phyloP scores from a whole-genome alignment of 2,113 vertebrate genomes.

The Mohoua ochrocephala region DNA sequence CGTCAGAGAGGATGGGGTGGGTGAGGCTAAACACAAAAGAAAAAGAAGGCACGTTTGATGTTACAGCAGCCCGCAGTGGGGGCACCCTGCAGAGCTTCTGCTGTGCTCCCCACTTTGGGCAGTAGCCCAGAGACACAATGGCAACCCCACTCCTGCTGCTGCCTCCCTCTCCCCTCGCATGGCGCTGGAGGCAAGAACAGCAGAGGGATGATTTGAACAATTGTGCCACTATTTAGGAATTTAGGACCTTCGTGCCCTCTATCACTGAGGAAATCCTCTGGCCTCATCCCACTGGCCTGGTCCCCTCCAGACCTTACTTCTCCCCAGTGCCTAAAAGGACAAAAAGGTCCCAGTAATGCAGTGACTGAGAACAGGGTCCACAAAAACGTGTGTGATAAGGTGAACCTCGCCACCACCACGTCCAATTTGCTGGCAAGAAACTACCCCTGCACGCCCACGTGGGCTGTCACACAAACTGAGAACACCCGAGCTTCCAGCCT shows the following conservation, averaged over 20 bases:
- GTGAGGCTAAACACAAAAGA: slow-evolving; percentile 25
- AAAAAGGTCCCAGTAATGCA: background rate
- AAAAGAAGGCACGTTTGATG: background rate
- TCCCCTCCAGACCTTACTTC: background rate
- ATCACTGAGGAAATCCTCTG: background rate
- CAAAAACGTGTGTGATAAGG: background rate
- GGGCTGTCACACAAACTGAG: background rate
- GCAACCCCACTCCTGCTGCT: background rate
- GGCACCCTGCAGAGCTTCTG: background rate
- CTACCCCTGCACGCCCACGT: background rate
- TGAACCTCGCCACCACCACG: background rate
- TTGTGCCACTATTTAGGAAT: background rate
- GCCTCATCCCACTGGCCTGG: background rate
- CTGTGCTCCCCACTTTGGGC: background rate
- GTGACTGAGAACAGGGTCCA: background rate
- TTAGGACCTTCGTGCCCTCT: background rate
- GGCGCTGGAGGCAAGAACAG: background rate
- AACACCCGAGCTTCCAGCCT: background rate
- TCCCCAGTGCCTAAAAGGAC: background rate
- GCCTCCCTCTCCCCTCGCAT: background rate
- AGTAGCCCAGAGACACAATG: background rate
- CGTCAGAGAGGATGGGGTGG: background rate
- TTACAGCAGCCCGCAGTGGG: background rate
- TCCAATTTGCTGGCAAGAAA: background rate
- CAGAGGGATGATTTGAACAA: background rate